These are phyloP conservation scores for Riptortus pedestris DNA, from an alignment of 1,140 invertebrate genomes.

Conservation along the genomic window DNA sequence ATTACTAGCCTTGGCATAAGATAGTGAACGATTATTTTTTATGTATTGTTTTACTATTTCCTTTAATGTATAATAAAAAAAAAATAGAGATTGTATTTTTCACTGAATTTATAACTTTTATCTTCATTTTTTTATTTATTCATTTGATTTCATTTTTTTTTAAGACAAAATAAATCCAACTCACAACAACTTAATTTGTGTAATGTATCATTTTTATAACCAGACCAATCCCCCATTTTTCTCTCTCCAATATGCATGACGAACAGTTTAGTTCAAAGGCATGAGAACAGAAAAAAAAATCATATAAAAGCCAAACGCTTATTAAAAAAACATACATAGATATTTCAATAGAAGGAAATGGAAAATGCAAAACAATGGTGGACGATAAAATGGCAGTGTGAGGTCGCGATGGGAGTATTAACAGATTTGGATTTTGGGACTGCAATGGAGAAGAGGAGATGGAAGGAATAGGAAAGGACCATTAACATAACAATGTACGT, in stretches of 20 bases:
- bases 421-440: conserved; percentile 1
- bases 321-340: too few relatives aligned
- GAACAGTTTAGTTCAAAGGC: too few relatives aligned
- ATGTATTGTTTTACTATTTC: not conserved
- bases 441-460: conserved; percentile 8
- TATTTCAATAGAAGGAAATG: too few relatives aligned
- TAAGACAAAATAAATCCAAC: conserved; percentile 27
- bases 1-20: too few relatives aligned
- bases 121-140: not conserved
- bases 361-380: too few relatives aligned
- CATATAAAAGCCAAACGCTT: too few relatives aligned
- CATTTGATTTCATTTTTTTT: conserved; percentile 14
- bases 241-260: not conserved
- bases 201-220: conserved; percentile 2
- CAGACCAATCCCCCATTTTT: not conserved
- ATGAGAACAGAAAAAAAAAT: too few relatives aligned
- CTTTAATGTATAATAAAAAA: conserved; percentile 1
- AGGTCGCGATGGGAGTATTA: too few relatives aligned
- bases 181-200: conserved; percentile 26
- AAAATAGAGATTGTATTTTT: not conserved
- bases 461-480: not conserved
- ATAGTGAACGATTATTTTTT: conserved; percentile 27
- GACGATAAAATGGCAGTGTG: too few relatives aligned
- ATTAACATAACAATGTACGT: conserved; percentile 10
- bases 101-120: not conserved